Conservation (phyloP, 2,113 vertebrate genomes). For the Pimephales promelas region DNA sequence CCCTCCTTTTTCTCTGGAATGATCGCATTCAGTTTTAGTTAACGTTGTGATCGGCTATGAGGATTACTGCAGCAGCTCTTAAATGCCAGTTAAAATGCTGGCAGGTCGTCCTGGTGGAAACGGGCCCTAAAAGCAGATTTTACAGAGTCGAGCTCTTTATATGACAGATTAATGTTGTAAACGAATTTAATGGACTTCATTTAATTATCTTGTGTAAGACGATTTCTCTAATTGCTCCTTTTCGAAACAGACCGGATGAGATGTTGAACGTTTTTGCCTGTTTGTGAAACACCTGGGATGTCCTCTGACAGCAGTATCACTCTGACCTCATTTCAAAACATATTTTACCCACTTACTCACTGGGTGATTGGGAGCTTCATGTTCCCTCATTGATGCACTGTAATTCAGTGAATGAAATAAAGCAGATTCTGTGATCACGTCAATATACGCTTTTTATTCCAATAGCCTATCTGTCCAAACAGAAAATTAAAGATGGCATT, state of each 20-base stretch:
- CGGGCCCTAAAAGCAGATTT: constrained; percentile 52
- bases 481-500: constrained; percentile 74
- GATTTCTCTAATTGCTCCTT: constrained; percentile 74
- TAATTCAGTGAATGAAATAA: constrained; percentile 75
- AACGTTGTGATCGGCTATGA: neutral
- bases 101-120: constrained; percentile 24
- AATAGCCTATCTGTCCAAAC: constrained; percentile 68
- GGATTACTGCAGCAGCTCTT: constrained; percentile 27
- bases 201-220: constrained; percentile 65
- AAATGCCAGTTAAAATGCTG: constrained; percentile 27
- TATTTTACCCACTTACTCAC: neutral
- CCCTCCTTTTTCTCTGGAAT: neutral
- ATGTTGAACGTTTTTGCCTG: constrained; percentile 4
- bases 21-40: constrained; percentile 14
- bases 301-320: constrained; percentile 6
- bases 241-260: constrained; percentile 51
- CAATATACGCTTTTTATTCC: constrained; percentile 72
- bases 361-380: constrained; percentile 68
- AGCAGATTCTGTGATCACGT: constrained; percentile 75
- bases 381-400: constrained; percentile 64
- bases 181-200: constrained; percentile 56
- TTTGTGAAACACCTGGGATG: constrained; percentile 21
- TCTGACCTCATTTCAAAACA: constrained; percentile 63
- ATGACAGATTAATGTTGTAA: constrained; percentile 53
- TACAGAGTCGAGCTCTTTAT: constrained; percentile 37